Base-by-base conservation (phyloP, 2,888 invertebrate species). In the Pollenia labialis region DNA sequence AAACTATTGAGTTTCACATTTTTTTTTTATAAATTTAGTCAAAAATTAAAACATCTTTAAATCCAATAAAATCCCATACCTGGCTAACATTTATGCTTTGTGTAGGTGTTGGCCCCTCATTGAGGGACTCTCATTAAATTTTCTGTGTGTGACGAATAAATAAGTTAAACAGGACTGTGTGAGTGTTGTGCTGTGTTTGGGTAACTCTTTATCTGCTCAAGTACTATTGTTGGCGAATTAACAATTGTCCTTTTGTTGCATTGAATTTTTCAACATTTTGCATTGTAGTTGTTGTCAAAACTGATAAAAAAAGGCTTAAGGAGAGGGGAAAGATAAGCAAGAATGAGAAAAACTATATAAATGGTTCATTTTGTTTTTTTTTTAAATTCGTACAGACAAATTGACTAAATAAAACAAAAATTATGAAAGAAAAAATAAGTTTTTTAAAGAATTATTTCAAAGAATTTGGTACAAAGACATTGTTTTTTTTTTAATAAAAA, bases 161-260 rank as follows among this genome's bases (percentile, higher is more conserved):
- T 14, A 50, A 23, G 50, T 23, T 50, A 62, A 52, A 60, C n/a
- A 60, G 23, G 52, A 16, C 56, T 48, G 54, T 16, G n/a, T 6
- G 48, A 60, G 58, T 52, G 52, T 48, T 16, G n/a, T 52, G 52
- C 32, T 16, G n/a, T 52, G 69, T 42, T 64, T 54, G 64, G 54
- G 64, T 64, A 46, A 54, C 56, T 56, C 76, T 66, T 56, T 46
- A 56, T 44, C 56, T 64, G 32, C 12, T 64, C 48, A 69, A 82
- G 71, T 54, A n/a, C 79, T 40, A 77, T 81, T 85, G 85, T 82
- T 79, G 71, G 60, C 12, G 75, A 79, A 85, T 85, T 75, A 79
- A 85, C 82, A 79, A 85, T 85, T 85, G 82, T 85, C 74, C 79
- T 85, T 85, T 76, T 75, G 84, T 74, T 79, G 84, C 50, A 62